Conservation (phyloP, 1,140 invertebrate species). For the Oreohelix idahoensis region DNA sequence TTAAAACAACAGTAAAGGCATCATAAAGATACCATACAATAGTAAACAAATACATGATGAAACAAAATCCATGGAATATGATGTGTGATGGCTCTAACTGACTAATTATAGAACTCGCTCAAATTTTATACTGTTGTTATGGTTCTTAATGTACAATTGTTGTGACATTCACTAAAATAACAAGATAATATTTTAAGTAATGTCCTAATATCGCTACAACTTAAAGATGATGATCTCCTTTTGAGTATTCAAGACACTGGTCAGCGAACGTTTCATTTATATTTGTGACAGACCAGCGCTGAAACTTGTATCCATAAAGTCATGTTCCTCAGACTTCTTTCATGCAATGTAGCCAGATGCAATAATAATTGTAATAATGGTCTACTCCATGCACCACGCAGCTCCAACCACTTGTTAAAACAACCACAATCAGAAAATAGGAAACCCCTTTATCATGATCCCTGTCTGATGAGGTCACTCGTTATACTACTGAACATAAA, state of each 20-base stretch:
- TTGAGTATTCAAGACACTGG: background rate
- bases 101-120: background rate
- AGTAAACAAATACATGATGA: background rate
- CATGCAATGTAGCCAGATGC: background rate
- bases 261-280: background rate
- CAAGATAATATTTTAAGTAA: background rate
- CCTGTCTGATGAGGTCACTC: too few relatives aligned
- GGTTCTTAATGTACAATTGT: background rate
- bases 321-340: background rate
- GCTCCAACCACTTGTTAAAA: too few relatives aligned
- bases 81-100: background rate
- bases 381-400: background rate
- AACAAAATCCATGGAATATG: background rate
- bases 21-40: background rate
- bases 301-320: background rate
- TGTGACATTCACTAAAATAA: background rate
- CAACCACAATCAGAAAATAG: too few relatives aligned
- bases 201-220: background rate
- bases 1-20: background rate
- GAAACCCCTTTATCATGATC: too few relatives aligned
- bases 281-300: background rate
- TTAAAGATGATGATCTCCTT: background rate
- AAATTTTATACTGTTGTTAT: background rate
- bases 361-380: background rate
- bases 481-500: too few relatives aligned